Evolutionary conservation across 2,797 vertebrate genomes (phyloP).

Genomic region (Picus viridis): DNA sequence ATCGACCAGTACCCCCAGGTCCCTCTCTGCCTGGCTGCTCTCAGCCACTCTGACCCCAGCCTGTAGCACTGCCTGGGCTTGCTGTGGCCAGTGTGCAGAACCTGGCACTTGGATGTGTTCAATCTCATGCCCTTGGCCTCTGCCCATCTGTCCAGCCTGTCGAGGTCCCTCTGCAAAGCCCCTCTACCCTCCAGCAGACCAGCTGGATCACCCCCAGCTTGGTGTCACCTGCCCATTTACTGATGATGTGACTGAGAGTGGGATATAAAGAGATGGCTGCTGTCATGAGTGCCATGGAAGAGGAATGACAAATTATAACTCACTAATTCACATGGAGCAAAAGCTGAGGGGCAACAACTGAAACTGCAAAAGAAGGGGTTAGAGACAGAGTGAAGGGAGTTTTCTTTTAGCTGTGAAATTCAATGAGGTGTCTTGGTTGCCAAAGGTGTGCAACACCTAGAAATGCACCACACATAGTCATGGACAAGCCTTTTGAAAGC

Average conservation of each 20-base stretch:
- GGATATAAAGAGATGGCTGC: not conserved
- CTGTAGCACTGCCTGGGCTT: no score
- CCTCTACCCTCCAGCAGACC: no score
- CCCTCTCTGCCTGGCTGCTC: no score
- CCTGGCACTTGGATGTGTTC: no score
- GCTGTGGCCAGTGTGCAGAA: no score
- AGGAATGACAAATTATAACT: not conserved
- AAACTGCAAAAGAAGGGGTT: not conserved
- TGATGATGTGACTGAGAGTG: not conserved
- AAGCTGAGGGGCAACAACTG: not conserved
- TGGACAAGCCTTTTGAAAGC: not conserved
- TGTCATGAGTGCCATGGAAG: not conserved
- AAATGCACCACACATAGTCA: not conserved
- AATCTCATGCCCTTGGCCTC: no score
- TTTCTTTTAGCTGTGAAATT: not conserved
- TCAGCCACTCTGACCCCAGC: no score
- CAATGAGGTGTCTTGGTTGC: not conserved
- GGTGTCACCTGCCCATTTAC: no score
- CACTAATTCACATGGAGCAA: not conserved
- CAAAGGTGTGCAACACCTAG: not conserved
- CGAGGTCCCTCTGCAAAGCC: no score
- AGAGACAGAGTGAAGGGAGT: not conserved
- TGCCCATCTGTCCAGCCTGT: no score
- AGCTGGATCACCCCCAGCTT: no score
- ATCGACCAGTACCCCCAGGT: no score